These are phyloP conservation scores for Clarias magur DNA, from an alignment of 2,113 vertebrate species.

Conservation along the genomic window DNA sequence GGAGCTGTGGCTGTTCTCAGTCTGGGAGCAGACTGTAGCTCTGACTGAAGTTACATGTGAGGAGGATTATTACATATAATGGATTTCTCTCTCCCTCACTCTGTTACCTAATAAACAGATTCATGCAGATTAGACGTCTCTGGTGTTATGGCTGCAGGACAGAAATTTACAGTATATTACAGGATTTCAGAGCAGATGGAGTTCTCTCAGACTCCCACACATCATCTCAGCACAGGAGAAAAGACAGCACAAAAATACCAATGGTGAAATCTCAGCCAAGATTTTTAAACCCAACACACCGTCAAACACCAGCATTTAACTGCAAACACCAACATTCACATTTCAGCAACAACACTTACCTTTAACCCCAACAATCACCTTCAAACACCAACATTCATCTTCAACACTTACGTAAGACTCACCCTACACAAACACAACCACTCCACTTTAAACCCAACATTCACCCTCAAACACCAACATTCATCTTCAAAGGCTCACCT, in stretches of 20 bases:
- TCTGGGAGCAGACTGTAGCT: conserved; percentile 11
- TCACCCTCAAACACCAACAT: neutral
- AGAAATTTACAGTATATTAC: conserved; percentile 44
- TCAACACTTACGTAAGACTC: neutral
- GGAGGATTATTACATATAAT: conserved; percentile 10
- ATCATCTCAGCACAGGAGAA: conserved; percentile 32
- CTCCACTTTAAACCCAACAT: neutral
- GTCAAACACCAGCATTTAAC: neutral
- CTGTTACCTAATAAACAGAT: conserved; percentile 30
- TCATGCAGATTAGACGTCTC: conserved; percentile 21
- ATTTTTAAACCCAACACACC: neutral
- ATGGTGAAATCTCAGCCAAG: neutral
- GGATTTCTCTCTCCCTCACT: neutral
- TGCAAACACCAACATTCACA: neutral
- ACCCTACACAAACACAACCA: neutral
- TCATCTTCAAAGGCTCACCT: neutral
- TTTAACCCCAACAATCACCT: neutral
- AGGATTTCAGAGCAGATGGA: conserved; percentile 47
- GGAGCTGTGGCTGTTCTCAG: neutral
- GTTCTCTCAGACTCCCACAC: conserved; percentile 38
- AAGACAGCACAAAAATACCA: neutral
- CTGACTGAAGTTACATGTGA: neutral
- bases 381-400: neutral
- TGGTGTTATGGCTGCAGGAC: conserved; percentile 36
- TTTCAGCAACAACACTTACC: neutral